These are phyloP conservation scores for Gymnarchus niloticus DNA, from an alignment of 2,113 vertebrate species.

Conservation along the genomic window DNA sequence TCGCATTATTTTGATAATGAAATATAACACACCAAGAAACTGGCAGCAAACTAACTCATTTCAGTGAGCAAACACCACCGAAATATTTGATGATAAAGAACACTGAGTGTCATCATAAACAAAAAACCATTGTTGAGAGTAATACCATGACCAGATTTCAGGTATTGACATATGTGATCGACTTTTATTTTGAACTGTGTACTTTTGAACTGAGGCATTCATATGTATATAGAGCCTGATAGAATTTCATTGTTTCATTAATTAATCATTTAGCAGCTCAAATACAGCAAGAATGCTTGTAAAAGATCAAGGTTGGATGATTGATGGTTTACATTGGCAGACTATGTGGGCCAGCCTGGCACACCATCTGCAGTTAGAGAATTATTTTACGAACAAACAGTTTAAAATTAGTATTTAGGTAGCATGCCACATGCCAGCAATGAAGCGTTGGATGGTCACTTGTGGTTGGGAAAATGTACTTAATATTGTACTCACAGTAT, in stretches of 20 bases:
- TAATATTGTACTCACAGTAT: constrained; percentile 26
- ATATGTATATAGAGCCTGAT: not conserved
- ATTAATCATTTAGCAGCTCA: not conserved
- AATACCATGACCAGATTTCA: not conserved
- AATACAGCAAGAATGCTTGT: not conserved
- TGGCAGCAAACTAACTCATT: not conserved
- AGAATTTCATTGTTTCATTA: not conserved
- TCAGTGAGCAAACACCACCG: too few relatives aligned
- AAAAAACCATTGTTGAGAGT: not conserved
- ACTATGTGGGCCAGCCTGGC: constrained; percentile 1
- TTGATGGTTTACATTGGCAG: constrained; percentile 18
- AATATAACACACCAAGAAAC: not conserved
- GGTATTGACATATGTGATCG: not conserved
- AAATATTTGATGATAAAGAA: not conserved
- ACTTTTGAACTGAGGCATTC: not conserved
- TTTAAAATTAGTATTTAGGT: constrained; percentile 25
- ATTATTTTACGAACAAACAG: constrained; percentile 17
- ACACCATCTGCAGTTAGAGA: not conserved
- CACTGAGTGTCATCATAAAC: not conserved
- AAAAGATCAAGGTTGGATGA: constrained; percentile 12
- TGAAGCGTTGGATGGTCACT: constrained; percentile 12
- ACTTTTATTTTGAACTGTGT: not conserved
- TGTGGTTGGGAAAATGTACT: constrained; percentile 19
- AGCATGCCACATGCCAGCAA: not conserved
- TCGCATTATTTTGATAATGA: not conserved